Percentiles rank a stretch among this genome's conserved stretches.
These are phyloP conservation scores for Corvus moneduloides DNA, from an alignment of 2,113 vertebrate genomes.

Conservation along the genomic window DNA sequence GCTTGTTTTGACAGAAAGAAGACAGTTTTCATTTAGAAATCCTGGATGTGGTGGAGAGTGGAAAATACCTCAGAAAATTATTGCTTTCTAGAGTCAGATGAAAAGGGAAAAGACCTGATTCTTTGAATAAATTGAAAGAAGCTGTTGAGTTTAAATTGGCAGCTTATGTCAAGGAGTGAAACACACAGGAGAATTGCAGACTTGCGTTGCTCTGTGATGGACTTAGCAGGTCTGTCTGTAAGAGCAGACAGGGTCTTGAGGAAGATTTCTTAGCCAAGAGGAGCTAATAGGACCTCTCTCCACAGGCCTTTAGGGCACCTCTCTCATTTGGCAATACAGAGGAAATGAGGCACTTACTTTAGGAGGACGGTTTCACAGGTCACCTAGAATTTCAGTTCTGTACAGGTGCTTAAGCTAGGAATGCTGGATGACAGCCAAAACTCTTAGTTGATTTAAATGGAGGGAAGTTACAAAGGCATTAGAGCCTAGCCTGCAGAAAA, in stretches of 20 bases:
- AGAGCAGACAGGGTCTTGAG: background rate
- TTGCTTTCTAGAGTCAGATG: slow-evolving; percentile 7
- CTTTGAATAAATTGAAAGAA: background rate
- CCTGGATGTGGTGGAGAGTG: background rate
- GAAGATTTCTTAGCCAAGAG: background rate
- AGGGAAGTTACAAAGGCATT: background rate
- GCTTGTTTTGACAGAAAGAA: background rate
- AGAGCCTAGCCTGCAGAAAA: background rate
- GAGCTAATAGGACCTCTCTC: background rate
- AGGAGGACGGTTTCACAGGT: background rate
- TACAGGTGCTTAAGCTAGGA: background rate
- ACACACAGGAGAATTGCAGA: background rate
- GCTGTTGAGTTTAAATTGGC: slow-evolving; percentile 9
- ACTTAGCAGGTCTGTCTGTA: background rate
- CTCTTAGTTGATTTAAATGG: background rate
- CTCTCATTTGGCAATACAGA: background rate
- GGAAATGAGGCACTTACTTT: background rate
- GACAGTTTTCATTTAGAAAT: background rate
- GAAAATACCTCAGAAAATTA: background rate
- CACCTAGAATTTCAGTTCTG: background rate
- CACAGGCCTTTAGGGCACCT: background rate
- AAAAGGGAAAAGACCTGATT: background rate
- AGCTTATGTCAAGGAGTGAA: background rate
- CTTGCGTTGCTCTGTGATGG: background rate
- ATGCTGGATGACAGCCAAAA: background rate